Percentiles rank a stretch among this genome's conserved stretches.
Conservation (phyloP, 2,888 invertebrate species). For the Lepidocyrtinus sp. region DNA sequence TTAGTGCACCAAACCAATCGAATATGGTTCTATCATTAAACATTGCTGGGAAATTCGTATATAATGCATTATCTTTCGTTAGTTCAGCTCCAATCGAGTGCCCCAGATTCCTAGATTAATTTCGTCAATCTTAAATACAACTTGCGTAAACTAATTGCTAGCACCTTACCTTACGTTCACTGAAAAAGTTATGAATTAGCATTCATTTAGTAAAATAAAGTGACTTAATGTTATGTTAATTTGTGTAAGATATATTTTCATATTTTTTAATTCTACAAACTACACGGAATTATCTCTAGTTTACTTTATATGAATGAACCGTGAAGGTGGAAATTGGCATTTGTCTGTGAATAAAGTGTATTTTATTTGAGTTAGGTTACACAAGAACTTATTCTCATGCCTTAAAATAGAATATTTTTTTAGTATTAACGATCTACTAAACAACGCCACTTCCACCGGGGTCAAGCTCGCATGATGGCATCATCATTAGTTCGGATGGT, state of each 20-base stretch:
- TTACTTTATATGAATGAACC: neutral
- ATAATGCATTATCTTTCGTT: too few relatives aligned
- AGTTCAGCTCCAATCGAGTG: too few relatives aligned
- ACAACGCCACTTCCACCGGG: constrained; percentile 54
- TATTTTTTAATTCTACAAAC: neutral
- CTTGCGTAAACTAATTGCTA: too few relatives aligned
- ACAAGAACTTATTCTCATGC: neutral
- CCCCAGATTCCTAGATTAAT: too few relatives aligned
- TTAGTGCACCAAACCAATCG: too few relatives aligned
- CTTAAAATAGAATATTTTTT: neutral
- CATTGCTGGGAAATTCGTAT: too few relatives aligned
- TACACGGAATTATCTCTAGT: neutral
- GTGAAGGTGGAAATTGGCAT: neutral
- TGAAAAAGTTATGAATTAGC: constrained; percentile 10
- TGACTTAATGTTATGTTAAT: neutral
- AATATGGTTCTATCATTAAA: too few relatives aligned
- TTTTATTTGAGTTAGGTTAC: neutral
- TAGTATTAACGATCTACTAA: constrained; percentile 7
- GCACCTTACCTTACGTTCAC: constrained; percentile 5
- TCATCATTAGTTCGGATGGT: constrained; percentile 49
- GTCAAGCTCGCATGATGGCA: constrained; percentile 55
- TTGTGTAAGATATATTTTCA: constrained; percentile 27
- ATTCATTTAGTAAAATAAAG: constrained; percentile 11
- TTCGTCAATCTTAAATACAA: too few relatives aligned
- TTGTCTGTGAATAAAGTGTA: neutral